These are phyloP conservation scores for Spialia ferax DNA, from an alignment of 2,888 invertebrate species.

Conservation along the genomic window DNA sequence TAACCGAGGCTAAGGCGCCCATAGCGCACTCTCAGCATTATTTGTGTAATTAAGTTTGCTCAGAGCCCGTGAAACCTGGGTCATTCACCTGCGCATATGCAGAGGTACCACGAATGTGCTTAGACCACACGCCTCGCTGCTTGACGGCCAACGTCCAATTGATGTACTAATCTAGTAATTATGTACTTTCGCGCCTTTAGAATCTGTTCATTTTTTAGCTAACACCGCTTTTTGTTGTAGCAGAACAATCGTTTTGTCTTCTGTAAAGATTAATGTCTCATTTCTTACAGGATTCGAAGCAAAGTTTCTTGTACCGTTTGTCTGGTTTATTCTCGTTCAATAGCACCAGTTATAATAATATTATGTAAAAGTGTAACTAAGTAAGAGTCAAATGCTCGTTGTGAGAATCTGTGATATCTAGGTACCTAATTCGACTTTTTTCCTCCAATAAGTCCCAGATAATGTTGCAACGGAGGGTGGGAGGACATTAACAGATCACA, in stretches of 20 bases:
- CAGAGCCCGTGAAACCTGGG: slow-evolving; percentile 68
- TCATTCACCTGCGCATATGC: slow-evolving; percentile 58
- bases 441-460: too few relatives aligned
- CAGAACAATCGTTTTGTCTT: not conserved
- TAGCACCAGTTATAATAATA: too few relatives aligned
- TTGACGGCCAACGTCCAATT: slow-evolving; percentile 17
- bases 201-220: not conserved
- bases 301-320: not conserved
- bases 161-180: slow-evolving; percentile 24
- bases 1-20: not conserved
- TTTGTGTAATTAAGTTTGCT: slow-evolving; percentile 69
- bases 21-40: not conserved
- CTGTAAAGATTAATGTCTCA: not conserved
- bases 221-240: not conserved
- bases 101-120: slow-evolving; percentile 46
- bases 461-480: too few relatives aligned
- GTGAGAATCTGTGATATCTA: too few relatives aligned
- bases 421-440: too few relatives aligned
- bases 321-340: not conserved
- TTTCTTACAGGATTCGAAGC: not conserved
- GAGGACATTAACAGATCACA: too few relatives aligned
- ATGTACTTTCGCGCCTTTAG: slow-evolving; percentile 2
- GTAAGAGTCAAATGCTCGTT: too few relatives aligned
- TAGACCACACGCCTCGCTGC: slow-evolving; percentile 22
- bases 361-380: too few relatives aligned